phyloP scores from a whole-genome alignment of 53 echinoderm and acorn worm genomes.

The Echinarachnius parma region DNA sequence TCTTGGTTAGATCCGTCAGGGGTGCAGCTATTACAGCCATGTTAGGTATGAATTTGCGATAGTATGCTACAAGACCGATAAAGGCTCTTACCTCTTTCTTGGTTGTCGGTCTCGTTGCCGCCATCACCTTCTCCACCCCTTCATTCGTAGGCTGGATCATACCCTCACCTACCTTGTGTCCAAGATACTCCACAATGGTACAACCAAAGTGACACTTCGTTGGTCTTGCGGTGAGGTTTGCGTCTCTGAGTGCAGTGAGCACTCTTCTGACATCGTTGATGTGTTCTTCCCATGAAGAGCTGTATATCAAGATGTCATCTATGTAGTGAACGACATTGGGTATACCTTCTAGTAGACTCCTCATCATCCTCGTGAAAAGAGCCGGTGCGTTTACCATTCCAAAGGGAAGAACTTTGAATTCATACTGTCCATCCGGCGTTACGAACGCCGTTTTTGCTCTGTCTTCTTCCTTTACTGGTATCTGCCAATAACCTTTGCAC shows the following conservation, averaged over 20 bases:
- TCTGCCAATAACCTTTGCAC: constrained; percentile 68
- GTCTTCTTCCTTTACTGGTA: constrained; percentile 43
- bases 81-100: too few species aligned
- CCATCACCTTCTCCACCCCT: too few species aligned
- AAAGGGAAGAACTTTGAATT: constrained; percentile 54
- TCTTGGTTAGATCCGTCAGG: too few species aligned
- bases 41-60: too few species aligned
- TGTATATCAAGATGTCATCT: constrained; percentile 56
- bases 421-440: constrained; percentile 47
- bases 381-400: constrained; percentile 59
- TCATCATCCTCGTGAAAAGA: constrained; percentile 50
- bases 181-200: constrained; percentile 47
- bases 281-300: constrained; percentile 50
- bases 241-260: constrained; percentile 20
- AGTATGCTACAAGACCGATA: too few species aligned
- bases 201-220: constrained; percentile 52
- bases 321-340: constrained; percentile 47
- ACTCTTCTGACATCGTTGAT: constrained; percentile 11
- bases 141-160: constrained; percentile 29
- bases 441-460: constrained; percentile 48
- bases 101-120: too few species aligned
- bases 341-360: constrained; percentile 39
- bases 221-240: constrained; percentile 54
- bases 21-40: too few species aligned
- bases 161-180: constrained; percentile 52